Evolutionary conservation across 2,113 vertebrate genomes (phyloP), one percentile per base, ranked within the genome.

Genomic region (Strix aluco): DNA sequence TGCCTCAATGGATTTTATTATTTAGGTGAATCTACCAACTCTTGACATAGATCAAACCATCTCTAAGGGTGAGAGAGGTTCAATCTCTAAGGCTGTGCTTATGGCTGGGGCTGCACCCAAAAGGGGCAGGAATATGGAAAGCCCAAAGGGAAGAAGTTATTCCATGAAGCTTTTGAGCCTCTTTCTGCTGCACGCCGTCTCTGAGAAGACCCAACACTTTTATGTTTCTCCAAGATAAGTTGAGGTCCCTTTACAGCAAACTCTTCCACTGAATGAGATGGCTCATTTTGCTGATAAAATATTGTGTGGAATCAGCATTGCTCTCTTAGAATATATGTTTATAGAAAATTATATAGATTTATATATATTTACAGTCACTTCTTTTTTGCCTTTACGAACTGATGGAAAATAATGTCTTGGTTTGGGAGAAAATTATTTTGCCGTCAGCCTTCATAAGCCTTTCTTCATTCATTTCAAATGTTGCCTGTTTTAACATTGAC

Each of bases 391-490:
- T 89, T 57, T 62, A 63, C 4, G 6, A 86, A n/a, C 26, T 42
- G 51, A 65, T 70, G 30, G 47, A 65, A 94, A 92, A 83, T 62
- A 73, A 63, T 84, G 27, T 49, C 81, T 80, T 61, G 47, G 38
- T 79, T 87, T 81, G 46, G 36, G 55, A 74, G 54, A 79, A 95
- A 92, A 83, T 58, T 10, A 34, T 93, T 93, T 94, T 90, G 71
- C 87, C 8, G 11, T 80, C 90, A 82, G 90, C 58, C 42, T 93
- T 88, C 2, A 9, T 7, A 54, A 88, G 58, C 27, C 36, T 52
- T 77, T 80, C 78, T 77, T 46, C 81, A 77, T 86, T 75, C 49
- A 82, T 97, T 88, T 95, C 74, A 78, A 83, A 63, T 0, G 0
- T 70, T 87, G 91, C 71, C 78, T 26, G 0, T 67, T 96, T 77